Evolutionary conservation across 2,888 invertebrate genomes (phyloP), one percentile per base, ranked within the genome.

Genomic region (Lycophotia porphyrea): DNA sequence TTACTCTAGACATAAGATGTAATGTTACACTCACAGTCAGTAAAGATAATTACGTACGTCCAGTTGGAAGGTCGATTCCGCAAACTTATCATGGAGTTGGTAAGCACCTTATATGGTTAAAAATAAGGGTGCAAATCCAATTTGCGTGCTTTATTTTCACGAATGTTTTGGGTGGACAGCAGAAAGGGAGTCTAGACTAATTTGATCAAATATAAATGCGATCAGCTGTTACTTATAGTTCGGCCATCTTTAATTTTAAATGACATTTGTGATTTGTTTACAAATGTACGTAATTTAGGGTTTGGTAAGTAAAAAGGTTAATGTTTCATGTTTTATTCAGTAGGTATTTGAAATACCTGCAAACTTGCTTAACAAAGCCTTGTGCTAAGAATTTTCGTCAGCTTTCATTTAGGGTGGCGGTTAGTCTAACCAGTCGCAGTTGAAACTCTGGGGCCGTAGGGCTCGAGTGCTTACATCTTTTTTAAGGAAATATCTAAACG

Each of bases 131-230:
- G 18, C 64, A 66, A 64, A 61, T 77, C 3, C 1, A 66, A 60
- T 70, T n/a, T 27, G 2, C 18, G 47, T 15, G 3, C 7, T 65
- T 49, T 36, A 34, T 60, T n/a, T 71, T 49, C 0, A 71, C 5
- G 15, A 58, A 42, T 47, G 31, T 58, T 63, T 31, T 66, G 9
- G 4, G 34, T n/a, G 69, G 63, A 47, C 58, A 83, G 49, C 55
- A 67, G 66, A 70, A 76, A 47, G 52, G 55, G 39, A 74, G 76
- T 83, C 83, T 83, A 84, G 84, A 85, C 85, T 60, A 65, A 74
- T 77, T 75, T 74, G 31, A 31, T 84, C 52, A 83, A 84, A 83
- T 63, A 72, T 82, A 67, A 61, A 82, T 65, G 70, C 9, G 49
- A 80, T 78, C 75, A 77, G 80, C 66, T 78, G 83, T 77, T 80